phyloP scores from a whole-genome alignment of 2,113 vertebrate genomes.

The Hydrochoerus hydrochaeris region DNA sequence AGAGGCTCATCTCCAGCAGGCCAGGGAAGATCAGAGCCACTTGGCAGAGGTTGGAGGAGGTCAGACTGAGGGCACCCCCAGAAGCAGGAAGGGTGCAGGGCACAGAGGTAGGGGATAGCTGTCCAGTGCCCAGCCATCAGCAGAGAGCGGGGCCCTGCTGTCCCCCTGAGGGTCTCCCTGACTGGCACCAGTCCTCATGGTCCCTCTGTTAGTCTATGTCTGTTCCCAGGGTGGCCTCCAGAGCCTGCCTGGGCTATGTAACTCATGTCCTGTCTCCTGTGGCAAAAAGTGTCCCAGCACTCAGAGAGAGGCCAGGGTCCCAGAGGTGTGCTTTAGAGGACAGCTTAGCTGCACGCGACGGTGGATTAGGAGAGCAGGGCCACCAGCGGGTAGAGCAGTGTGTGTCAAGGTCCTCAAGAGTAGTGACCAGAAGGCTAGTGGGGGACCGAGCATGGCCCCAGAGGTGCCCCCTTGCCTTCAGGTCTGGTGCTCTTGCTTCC shows the following conservation, averaged over 20 bases:
- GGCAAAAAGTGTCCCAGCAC: neutral
- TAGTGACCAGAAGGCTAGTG: neutral
- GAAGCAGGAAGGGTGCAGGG: neutral
- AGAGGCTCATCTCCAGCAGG: neutral
- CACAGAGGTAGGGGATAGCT: neutral
- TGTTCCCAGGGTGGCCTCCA: neutral
- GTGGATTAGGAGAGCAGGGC: neutral
- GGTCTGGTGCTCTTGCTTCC: neutral
- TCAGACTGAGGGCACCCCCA: neutral
- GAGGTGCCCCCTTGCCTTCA: neutral
- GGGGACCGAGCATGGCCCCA: neutral
- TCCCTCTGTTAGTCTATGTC: neutral
- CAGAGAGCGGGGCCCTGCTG: rapidly evolving
- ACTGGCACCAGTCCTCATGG: neutral
- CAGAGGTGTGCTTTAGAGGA: neutral
- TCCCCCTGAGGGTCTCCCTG: neutral
- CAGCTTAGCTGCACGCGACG: neutral
- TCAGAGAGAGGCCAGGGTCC: neutral
- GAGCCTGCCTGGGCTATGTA: neutral
- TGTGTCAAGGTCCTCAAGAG: neutral
- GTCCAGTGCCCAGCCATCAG: neutral
- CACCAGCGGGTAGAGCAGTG: neutral
- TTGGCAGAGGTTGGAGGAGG: neutral
- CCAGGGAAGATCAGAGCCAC: neutral
- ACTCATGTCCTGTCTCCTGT: neutral